Percentiles rank a stretch among this genome's conserved stretches.
Conservation (phyloP, 1,140 invertebrate genomes). For the Zaprionus lachaisei region DNA sequence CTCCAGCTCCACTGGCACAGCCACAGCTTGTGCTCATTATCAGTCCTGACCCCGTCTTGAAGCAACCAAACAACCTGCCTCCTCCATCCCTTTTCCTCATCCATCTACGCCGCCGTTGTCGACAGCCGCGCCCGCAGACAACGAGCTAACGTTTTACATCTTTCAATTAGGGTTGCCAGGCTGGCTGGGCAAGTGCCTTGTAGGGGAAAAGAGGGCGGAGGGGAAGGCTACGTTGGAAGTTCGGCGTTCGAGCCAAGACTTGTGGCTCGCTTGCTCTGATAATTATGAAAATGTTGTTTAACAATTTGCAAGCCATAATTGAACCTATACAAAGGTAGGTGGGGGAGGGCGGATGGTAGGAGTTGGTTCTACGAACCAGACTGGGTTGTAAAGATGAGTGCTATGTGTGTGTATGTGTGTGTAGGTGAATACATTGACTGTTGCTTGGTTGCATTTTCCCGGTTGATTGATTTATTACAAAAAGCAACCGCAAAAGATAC, state of each 20-base stretch:
- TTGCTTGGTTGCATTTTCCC: constrained; percentile 20
- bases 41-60: constrained; percentile 14
- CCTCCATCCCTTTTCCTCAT: background rate
- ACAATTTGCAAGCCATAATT: constrained; percentile 53
- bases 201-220: too few relatives aligned
- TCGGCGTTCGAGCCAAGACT: constrained; percentile 14
- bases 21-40: constrained; percentile 52
- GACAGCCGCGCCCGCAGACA: constrained; percentile 27
- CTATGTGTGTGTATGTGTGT: background rate
- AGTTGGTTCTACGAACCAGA: background rate
- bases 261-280: constrained; percentile 42
- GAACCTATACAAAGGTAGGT: constrained; percentile 41
- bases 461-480: constrained; percentile 17
- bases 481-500: constrained; percentile 1
- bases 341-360: background rate
- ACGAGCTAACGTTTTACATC: constrained; percentile 68
- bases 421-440: background rate
- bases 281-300: constrained; percentile 57
- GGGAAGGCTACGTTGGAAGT: background rate
- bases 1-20: background rate
- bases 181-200: background rate
- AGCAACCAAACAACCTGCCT: constrained; percentile 2
- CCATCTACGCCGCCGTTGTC: too few relatives aligned
- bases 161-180: constrained; percentile 58
- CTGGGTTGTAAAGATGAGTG: background rate